A percentile compares a stretch with the other conserved stretches of the same genome.
phyloP scores from a whole-genome alignment of 2,113 vertebrate genomes.

The Cynocephalus volans region DNA sequence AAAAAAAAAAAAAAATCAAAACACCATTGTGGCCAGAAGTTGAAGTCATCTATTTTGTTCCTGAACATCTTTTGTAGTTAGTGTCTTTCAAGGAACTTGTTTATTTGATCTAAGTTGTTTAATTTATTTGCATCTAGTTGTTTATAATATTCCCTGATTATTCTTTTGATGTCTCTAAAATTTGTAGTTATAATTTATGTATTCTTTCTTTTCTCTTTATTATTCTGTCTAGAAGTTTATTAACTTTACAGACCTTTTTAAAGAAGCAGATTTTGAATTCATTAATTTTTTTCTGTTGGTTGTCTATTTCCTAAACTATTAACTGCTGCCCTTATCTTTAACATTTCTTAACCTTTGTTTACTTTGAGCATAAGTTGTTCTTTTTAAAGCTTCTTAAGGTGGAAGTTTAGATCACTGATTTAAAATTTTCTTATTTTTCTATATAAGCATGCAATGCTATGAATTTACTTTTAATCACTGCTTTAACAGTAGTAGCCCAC shows the following conservation, averaged over 20 bases:
- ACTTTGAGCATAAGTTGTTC: not conserved
- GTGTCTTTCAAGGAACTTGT: not conserved
- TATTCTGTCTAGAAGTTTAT: not conserved
- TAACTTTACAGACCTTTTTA: not conserved
- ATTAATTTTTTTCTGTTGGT: not conserved
- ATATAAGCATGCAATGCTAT: not conserved
- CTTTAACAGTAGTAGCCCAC: not conserved
- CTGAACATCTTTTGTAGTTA: constrained; percentile 12
- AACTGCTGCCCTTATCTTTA: not conserved
- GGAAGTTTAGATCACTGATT: not conserved
- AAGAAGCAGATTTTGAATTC: not conserved
- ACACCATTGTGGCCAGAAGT: not conserved
- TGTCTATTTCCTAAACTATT: not conserved
- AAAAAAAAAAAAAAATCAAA: not conserved
- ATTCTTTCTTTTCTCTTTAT: not conserved
- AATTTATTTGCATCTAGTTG: not conserved
- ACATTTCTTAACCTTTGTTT: not conserved
- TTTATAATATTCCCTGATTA: not conserved
- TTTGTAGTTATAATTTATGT: not conserved
- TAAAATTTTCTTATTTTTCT: not conserved
- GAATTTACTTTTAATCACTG: not conserved
- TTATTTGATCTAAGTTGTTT: not conserved
- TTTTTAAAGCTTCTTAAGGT: not conserved
- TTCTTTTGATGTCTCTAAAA: not conserved
- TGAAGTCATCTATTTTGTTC: not conserved